Conservation (phyloP, 1,140 invertebrate species). For the Gonatopus flavifemur region DNA sequence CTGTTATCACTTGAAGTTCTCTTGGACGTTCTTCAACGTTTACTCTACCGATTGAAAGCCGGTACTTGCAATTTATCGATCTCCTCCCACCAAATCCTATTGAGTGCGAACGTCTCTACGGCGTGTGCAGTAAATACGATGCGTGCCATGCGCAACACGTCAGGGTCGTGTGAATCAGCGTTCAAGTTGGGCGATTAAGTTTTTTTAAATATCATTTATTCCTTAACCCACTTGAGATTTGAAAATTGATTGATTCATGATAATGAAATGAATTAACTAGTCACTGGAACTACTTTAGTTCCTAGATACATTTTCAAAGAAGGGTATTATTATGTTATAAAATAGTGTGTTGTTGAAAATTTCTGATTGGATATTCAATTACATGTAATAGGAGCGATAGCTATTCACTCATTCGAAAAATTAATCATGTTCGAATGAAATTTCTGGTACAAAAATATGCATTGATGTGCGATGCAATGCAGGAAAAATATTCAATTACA, state of each 20-base stretch:
- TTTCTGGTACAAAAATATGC: too few species aligned
- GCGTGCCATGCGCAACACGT: constrained; percentile 43
- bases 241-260: background rate
- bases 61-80: constrained; percentile 51
- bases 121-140: constrained; percentile 42
- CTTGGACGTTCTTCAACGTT: constrained; percentile 12
- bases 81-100: constrained; percentile 33
- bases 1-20: constrained; percentile 2
- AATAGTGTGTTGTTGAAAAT: background rate
- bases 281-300: background rate
- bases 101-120: constrained; percentile 24
- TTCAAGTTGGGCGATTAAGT: background rate
- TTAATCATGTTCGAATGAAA: too few species aligned
- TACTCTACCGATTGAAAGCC: constrained; percentile 26
- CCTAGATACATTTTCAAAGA: too few species aligned
- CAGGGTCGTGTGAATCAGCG: constrained; percentile 22
- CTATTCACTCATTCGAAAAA: too few species aligned
- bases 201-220: background rate
- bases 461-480: too few species aligned
- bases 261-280: background rate
- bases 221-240: background rate
- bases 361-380: too few species aligned
- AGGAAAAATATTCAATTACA: too few species aligned
- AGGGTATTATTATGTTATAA: too few species aligned
- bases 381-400: too few species aligned